Evolutionary conservation across 2,797 vertebrate genomes (phyloP), one percentile per base, ranked within the genome.

Genomic region (Antrozous pallidus): DNA sequence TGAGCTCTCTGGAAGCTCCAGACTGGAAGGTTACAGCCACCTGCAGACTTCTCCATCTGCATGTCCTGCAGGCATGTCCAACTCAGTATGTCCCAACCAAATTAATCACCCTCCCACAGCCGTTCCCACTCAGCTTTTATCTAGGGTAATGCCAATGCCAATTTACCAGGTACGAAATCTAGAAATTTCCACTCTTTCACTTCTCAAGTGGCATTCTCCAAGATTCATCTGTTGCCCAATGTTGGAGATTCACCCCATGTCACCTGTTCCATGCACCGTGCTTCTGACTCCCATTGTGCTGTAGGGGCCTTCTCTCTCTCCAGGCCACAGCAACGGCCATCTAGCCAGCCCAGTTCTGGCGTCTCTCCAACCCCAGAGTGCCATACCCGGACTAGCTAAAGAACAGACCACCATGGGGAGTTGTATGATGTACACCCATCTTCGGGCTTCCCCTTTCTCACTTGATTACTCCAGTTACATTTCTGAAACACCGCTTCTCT

Each of bases 21-120:
- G 91, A 26, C 63, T 67, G 87, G 73, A 90, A 94, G 92, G 92
- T 88, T 77, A 61, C 91, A 84, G 95, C 91, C 79, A 92, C 93
- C 90, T 40, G 51, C 74, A 90, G 94, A 96, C 87, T 88, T 84
- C 84, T 95, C 97, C 93, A 90, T 97, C 96, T 95, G 96, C 31
- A 78, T n/a, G 73, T 93, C 95, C 84, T 90, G 47, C 73, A 63
- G 96, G 81, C 96, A 90, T 47, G 58, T 73, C 87, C 63, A 47
- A 82, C 77, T 86, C 71, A 28, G 54, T 54, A 17, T 31, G 90
- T 88, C 88, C 84, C 95, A 69, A 94, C 63, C 83, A 82, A 90
- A 93, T 94, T 81, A 91, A 88, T 95, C 63, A 79, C 91, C 47
- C 74, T 85, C 88, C 88, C 80, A 79, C 77, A 94, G 17, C 69